Evolutionary conservation across 2,888 invertebrate species (phyloP).

Genomic region (Carpatolechia fugitivella): DNA sequence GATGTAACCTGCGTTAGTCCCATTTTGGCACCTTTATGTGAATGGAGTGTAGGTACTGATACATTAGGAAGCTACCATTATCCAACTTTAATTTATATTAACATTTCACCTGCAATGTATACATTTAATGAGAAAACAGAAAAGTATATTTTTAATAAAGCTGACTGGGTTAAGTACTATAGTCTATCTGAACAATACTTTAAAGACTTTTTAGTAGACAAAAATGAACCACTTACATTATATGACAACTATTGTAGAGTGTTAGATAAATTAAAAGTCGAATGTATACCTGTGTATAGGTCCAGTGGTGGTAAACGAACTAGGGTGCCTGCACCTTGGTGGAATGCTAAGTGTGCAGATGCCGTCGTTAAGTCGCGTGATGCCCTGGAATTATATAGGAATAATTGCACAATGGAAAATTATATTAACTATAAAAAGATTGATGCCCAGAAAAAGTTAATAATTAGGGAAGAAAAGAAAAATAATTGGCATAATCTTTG

Average conservation of each 20-base stretch:
- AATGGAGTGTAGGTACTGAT: too few relatives aligned
- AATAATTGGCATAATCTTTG: neutral
- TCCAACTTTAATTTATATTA: too few relatives aligned
- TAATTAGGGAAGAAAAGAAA: neutral
- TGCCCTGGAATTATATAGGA: neutral
- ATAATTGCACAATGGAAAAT: neutral
- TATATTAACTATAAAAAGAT: neutral
- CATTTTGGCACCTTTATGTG: too few relatives aligned
- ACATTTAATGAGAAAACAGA: too few relatives aligned
- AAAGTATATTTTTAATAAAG: neutral
- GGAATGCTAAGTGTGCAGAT: neutral
- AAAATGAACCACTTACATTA: neutral
- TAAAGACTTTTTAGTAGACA: neutral
- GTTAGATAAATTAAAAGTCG: neutral
- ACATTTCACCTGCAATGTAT: too few relatives aligned
- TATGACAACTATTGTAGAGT: neutral
- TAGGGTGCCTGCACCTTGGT: neutral
- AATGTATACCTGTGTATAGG: neutral
- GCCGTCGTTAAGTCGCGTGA: neutral
- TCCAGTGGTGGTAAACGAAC: neutral
- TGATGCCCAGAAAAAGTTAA: neutral
- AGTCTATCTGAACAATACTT: too few relatives aligned
- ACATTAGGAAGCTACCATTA: too few relatives aligned
- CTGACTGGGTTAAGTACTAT: neutral
- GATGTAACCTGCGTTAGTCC: too few relatives aligned